Conservation (phyloP, 23 tunicate species). For the Phallusia fumigata region DNA sequence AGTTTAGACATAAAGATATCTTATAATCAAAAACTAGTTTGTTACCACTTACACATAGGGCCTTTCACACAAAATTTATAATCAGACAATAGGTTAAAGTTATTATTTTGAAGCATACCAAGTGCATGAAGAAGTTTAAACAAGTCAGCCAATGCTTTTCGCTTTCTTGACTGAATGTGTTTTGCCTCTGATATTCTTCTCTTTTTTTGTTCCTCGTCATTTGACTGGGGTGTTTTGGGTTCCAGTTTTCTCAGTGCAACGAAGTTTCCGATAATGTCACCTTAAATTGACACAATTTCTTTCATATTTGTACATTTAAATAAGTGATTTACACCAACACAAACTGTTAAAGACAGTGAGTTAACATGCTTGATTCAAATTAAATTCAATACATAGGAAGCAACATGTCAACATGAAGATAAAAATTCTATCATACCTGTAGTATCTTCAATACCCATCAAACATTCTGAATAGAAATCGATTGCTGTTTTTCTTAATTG, state of each 20-base stretch:
- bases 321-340: no score
- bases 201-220: conserved; percentile 49
- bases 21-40: neutral
- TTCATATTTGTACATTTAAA: neutral
- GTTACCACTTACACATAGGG: neutral
- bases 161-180: conserved; percentile 68
- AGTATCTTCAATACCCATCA: conserved; percentile 8
- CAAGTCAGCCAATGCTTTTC: conserved; percentile 70
- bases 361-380: no score
- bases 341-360: no score
- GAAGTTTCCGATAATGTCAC: conserved; percentile 61
- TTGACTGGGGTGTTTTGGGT: conserved; percentile 38
- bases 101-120: conserved; percentile 23
- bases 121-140: conserved; percentile 50
- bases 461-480: conserved; percentile 13
- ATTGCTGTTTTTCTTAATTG: conserved; percentile 14
- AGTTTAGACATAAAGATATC: no score
- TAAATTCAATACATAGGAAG: no score
- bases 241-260: conserved; percentile 34
- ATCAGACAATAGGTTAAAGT: neutral
- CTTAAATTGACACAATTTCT: neutral
- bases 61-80: neutral
- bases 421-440: neutral
- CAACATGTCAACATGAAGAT: neutral
- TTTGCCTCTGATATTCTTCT: conserved; percentile 74